Evolutionary conservation across 2,888 invertebrate genomes (phyloP).

Genomic region (Parascotia fuliginaria): DNA sequence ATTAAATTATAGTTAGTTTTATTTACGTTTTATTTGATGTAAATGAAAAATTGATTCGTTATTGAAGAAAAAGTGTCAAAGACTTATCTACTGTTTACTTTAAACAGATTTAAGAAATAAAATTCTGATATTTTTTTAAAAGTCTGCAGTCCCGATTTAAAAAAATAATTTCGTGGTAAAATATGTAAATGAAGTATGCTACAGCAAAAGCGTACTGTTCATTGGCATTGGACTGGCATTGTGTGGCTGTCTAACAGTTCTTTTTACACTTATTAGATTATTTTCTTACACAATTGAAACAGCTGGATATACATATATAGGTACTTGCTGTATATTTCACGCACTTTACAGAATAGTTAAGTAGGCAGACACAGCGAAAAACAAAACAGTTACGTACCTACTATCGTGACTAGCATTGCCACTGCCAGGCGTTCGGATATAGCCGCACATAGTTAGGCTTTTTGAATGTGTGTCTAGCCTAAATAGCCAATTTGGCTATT

Average conservation of each 20-base stretch:
- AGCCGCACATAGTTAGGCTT: too few species aligned
- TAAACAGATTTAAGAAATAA: not conserved
- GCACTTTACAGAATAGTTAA: not conserved
- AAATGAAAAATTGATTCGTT: too few species aligned
- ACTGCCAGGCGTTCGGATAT: too few species aligned
- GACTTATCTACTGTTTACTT: too few species aligned
- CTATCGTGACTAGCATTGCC: not conserved
- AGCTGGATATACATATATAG: slow-evolving; percentile 12
- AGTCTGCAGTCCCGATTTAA: slow-evolving; percentile 1
- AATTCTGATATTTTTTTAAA: not conserved
- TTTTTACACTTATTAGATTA: slow-evolving; percentile 37
- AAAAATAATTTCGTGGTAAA: slow-evolving; percentile 26
- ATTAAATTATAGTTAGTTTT: too few species aligned
- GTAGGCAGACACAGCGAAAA: not conserved
- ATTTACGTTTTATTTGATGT: too few species aligned
- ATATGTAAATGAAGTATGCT: slow-evolving; percentile 18
- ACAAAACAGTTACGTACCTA: not conserved
- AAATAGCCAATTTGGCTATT: too few species aligned
- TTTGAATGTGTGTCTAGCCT: too few species aligned
- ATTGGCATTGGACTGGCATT: slow-evolving; percentile 46
- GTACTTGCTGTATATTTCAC: not conserved
- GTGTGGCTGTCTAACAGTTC: slow-evolving; percentile 39
- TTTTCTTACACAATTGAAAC: slow-evolving; percentile 34
- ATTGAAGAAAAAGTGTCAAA: not conserved
- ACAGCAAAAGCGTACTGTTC: slow-evolving; percentile 37